Base-by-base conservation (phyloP, 37 sponge, comb jelly and placozoan species). In the Cliona cf. orientalis region DNA sequence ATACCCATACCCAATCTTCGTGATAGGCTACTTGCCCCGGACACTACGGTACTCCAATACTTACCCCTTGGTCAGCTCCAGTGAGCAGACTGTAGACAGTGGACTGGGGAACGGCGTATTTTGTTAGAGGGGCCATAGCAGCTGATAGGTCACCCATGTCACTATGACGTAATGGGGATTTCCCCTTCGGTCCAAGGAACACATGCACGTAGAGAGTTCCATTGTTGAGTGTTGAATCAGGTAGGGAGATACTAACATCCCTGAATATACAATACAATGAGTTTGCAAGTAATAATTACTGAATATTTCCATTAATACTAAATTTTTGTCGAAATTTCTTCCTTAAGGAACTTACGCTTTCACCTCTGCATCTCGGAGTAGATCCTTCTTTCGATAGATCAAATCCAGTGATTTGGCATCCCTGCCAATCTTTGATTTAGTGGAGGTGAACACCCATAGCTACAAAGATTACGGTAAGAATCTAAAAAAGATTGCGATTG, bases 151-250 rank as follows among this genome's bases (percentile, higher is more conserved):
- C 28, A 0, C 0, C 2, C 21, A 23, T 43, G n/a, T 84, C 61
- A 38, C 36, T 29, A 3, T 37, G 33, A 4, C 25, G 35, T 1
- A 57, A 26, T 1, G 80, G 80, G 56, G 79, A 84, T 38, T 66
- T 72, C 0, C 68, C 79, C 56, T 37, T 17, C 0, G 79, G 86
- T 21, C 80, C 79, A 5, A 95, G 66, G 57, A 86, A 73, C 0
- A 95, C 67, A 42, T 92, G 87, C 2, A 77, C 87, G 79, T 79
- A 92, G 23, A 95, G 75, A 22, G 90, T 80, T 11, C 93, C 90
- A 82, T 95, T 95, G 5, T 80, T 71, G n/a, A 72, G 74, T 12
- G 85, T 79, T 17, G 83, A 66, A 26, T 23, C 2, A 29, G 96
- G 90, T 5, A 95, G 69, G 9, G 90, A 69, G 5, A 95, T 84